Conservation (phyloP, 2,113 vertebrate species). For the Hippocampus guttulatus region DNA sequence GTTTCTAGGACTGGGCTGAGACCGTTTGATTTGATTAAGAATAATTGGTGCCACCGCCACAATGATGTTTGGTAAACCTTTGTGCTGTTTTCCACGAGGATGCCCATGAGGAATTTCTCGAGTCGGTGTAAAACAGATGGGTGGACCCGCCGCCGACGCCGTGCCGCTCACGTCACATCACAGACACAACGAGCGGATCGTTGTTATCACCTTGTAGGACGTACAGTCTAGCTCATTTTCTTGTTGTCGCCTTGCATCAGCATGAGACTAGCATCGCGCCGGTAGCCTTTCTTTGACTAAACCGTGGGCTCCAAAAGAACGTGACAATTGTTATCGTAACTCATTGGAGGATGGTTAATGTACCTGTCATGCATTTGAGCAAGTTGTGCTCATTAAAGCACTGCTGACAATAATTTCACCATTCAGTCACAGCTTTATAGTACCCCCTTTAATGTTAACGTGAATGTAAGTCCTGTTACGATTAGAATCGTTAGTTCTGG, state of each 20-base stretch:
- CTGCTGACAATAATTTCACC: not conserved
- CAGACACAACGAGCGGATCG: conserved; percentile 66
- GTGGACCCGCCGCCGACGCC: conserved; percentile 74
- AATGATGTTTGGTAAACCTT: conserved; percentile 77
- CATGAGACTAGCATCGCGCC: conserved; percentile 10
- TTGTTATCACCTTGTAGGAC: conserved; percentile 80
- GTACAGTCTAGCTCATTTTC: conserved; percentile 41
- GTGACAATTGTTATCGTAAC: conserved; percentile 2
- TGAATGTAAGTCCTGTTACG: not conserved
- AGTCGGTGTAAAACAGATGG: conserved; percentile 80
- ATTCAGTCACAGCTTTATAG: not conserved
- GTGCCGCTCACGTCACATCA: conserved; percentile 30
- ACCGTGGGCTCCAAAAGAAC: conserved; percentile 7
- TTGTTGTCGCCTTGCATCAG: conserved; percentile 50
- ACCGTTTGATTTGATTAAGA: conserved; percentile 80
- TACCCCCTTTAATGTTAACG: not conserved
- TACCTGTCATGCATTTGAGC: not conserved
- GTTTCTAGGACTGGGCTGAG: conserved; percentile 56
- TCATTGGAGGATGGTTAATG: conserved; percentile 7
- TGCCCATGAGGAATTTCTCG: conserved; percentile 87
- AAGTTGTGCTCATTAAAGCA: not conserved
- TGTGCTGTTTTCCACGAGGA: conserved; percentile 82
- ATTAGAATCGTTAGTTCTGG: not conserved
- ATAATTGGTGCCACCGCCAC: conserved; percentile 77
- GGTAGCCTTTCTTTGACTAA: conserved; percentile 20